Percentiles rank a stretch among this genome's conserved stretches.
Evolutionary conservation across 2,113 vertebrate genomes (phyloP).

Genomic region (Stigmatopora nigra): DNA sequence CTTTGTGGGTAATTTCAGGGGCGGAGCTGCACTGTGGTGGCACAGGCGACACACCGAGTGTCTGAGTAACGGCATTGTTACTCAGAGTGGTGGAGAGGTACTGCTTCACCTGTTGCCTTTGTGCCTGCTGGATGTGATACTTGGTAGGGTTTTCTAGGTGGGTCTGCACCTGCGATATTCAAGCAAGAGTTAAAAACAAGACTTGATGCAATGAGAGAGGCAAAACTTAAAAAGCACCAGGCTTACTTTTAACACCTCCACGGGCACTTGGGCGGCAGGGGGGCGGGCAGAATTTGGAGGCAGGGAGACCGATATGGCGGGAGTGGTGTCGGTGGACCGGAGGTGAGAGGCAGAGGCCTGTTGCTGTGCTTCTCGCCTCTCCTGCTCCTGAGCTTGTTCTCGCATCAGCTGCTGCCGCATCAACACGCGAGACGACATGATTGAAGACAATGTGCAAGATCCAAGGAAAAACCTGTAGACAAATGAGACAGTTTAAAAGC

Average conservation of each 20-base stretch:
- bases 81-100: slow-evolving; percentile 82
- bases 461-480: slow-evolving; percentile 41
- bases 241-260: slow-evolving; percentile 82
- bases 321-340: slow-evolving; percentile 59
- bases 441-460: slow-evolving; percentile 11
- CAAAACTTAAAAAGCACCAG: neutral
- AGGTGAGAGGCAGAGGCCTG: slow-evolving; percentile 69
- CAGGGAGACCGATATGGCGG: slow-evolving; percentile 75
- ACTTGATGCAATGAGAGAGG: neutral
- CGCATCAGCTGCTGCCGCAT: slow-evolving; percentile 84
- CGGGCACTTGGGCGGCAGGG: slow-evolving; percentile 78
- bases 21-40: slow-evolving; percentile 63
- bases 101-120: slow-evolving; percentile 82
- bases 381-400: slow-evolving; percentile 83
- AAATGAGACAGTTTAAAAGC: neutral
- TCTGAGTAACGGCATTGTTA: slow-evolving; percentile 71
- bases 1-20: slow-evolving; percentile 60
- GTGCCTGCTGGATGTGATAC: slow-evolving; percentile 82
- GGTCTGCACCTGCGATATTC: slow-evolving; percentile 73
- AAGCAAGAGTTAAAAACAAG: neutral
- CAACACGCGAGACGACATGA: slow-evolving; percentile 77
- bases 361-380: slow-evolving; percentile 77
- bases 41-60: slow-evolving; percentile 62
- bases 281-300: slow-evolving; percentile 63
- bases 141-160: slow-evolving; percentile 83